Evolutionary conservation across 2,797 vertebrate species (phyloP).

Genomic region (Siniperca undulata): DNA sequence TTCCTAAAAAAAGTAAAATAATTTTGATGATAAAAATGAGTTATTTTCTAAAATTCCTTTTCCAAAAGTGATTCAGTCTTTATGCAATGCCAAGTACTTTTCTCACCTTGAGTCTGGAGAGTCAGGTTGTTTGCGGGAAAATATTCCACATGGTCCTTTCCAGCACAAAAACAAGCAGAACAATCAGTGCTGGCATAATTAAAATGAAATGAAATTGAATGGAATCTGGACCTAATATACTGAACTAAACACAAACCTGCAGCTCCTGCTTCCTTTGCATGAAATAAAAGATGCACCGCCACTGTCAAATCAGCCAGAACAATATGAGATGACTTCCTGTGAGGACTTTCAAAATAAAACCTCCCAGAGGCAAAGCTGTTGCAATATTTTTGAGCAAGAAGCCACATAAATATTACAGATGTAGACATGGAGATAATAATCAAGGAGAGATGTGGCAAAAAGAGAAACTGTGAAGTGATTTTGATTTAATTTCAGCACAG

Average conservation of each 20-base stretch:
- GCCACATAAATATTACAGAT: neutral
- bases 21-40: neutral
- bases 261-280: conserved; percentile 39
- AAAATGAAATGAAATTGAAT: neutral
- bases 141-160: conserved; percentile 46
- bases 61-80: neutral
- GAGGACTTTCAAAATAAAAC: conserved; percentile 68
- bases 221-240: neutral
- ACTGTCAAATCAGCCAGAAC: neutral
- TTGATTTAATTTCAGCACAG: neutral
- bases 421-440: too few relatives aligned
- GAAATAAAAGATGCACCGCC: conserved; percentile 42
- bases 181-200: neutral
- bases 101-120: conserved; percentile 63
- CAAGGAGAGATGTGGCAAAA: neutral
- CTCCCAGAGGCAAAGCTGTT: neutral
- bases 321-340: conserved; percentile 41
- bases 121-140: conserved; percentile 51
- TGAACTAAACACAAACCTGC: conserved; percentile 44
- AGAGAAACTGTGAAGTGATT: neutral
- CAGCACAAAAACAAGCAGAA: conserved; percentile 5
- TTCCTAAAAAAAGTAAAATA: neutral
- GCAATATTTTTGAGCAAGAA: neutral
- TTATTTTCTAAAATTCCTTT: neutral
- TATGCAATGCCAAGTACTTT: neutral